Percentiles rank a stretch among this genome's conserved stretches.
These are phyloP conservation scores for Actinemys pallida DNA, from an alignment of 2,113 vertebrate genomes.

Conservation along the genomic window DNA sequence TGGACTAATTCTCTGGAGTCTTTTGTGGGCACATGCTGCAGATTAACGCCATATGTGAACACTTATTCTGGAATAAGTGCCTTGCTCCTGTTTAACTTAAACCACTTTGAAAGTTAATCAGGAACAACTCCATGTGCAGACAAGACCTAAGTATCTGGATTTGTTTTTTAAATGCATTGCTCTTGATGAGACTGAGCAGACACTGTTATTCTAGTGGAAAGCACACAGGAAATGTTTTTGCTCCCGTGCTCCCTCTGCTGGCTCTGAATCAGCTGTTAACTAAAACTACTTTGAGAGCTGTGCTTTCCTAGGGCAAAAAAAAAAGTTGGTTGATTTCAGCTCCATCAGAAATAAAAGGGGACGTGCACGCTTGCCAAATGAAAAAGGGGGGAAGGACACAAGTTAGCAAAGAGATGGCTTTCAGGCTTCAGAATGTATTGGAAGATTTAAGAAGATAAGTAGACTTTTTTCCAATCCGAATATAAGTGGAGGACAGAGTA, in stretches of 20 bases:
- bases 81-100: background rate
- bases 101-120: background rate
- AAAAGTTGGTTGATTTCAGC: background rate
- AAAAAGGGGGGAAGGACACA: fast-evolving
- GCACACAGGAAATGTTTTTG: fast-evolving
- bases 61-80: background rate
- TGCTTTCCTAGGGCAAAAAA: background rate
- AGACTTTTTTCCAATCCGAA: background rate
- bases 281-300: background rate
- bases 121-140: background rate
- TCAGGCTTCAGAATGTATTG: background rate
- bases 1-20: fast-evolving
- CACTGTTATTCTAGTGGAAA: fast-evolving
- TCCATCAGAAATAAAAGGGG: background rate
- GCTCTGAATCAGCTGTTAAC: background rate
- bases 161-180: fast-evolving
- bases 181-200: background rate
- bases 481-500: fast-evolving
- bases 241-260: slow-evolving; percentile 59
- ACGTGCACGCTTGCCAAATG: fast-evolving
- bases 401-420: background rate
- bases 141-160: background rate
- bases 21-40: background rate
- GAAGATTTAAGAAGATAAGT: background rate
- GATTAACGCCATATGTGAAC: background rate